phyloP scores from a whole-genome alignment of 2,888 invertebrate genomes.

The Ectemnius cavifrons region DNA sequence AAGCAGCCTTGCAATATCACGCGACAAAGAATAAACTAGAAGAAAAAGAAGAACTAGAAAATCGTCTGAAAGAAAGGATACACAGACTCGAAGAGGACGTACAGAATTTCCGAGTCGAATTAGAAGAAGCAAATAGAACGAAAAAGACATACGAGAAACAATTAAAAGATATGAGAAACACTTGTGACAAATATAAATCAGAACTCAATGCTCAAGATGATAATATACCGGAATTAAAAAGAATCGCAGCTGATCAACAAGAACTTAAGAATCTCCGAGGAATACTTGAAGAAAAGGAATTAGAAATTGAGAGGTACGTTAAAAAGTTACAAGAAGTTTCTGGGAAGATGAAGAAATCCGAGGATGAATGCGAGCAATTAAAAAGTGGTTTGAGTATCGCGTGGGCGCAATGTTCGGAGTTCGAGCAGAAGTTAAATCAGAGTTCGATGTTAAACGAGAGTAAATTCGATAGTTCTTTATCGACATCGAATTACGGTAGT shows the following conservation, averaged over 20 bases:
- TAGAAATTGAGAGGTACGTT: constrained; percentile 54
- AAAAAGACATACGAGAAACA: constrained; percentile 74
- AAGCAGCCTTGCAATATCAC: constrained; percentile 68
- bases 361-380: constrained; percentile 67
- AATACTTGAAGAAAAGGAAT: constrained; percentile 57
- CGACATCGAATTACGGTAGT: constrained; percentile 21
- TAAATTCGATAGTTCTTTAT: constrained; percentile 52
- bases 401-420: constrained; percentile 73
- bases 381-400: constrained; percentile 69
- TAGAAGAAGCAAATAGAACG: constrained; percentile 67
- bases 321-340: constrained; percentile 58
- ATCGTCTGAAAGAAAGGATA: constrained; percentile 79
- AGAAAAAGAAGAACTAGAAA: constrained; percentile 77
- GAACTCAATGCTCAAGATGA: no score
- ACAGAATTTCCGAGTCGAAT: constrained; percentile 55
- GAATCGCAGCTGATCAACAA: constrained; percentile 51
- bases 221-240: no score
- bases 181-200: constrained; percentile 68
- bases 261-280: constrained; percentile 60
- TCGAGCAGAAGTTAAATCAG: constrained; percentile 69
- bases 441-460: constrained; percentile 62
- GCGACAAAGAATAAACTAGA: constrained; percentile 69
- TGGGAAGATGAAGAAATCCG: constrained; percentile 59
- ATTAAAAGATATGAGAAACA: constrained; percentile 74
- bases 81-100: constrained; percentile 79